phyloP scores from a whole-genome alignment of 2,888 invertebrate genomes.

The Oscheius sp. region DNA sequence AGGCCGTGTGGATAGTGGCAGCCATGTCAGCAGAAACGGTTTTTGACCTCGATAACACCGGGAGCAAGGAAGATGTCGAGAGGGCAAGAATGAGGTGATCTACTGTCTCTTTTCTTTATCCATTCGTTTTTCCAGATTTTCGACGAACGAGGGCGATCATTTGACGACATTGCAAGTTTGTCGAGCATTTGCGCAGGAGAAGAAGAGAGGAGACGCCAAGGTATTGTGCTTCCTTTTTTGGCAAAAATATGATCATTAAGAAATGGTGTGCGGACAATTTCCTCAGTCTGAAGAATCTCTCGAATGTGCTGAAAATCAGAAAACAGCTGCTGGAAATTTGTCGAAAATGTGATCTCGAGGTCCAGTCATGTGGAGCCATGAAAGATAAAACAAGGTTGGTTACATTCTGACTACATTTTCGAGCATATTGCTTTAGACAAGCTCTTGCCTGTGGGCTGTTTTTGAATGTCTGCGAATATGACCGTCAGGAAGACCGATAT shows the following conservation, averaged over 20 bases:
- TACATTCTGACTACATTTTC: background rate
- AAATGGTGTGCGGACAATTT: constrained; percentile 53
- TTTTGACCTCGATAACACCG: constrained; percentile 75
- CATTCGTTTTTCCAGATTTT: constrained; percentile 79
- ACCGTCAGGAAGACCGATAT: constrained; percentile 61
- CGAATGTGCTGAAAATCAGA: constrained; percentile 45
- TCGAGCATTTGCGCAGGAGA: constrained; percentile 30
- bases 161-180: constrained; percentile 59
- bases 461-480: constrained; percentile 66
- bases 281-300: constrained; percentile 48
- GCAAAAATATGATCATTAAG: constrained; percentile 32
- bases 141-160: constrained; percentile 69
- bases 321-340: constrained; percentile 58
- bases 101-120: background rate
- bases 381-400: constrained; percentile 46
- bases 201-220: constrained; percentile 30
- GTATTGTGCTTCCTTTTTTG: background rate
- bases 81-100: constrained; percentile 39
- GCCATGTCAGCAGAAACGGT: constrained; percentile 89
- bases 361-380: constrained; percentile 53
- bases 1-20: constrained; percentile 86
- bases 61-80: constrained; percentile 43
- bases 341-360: constrained; percentile 27
- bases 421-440: constrained; percentile 49
- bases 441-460: constrained; percentile 64